Base-by-base conservation (phyloP, 2,888 invertebrate species). In the Microplitis manilae region DNA sequence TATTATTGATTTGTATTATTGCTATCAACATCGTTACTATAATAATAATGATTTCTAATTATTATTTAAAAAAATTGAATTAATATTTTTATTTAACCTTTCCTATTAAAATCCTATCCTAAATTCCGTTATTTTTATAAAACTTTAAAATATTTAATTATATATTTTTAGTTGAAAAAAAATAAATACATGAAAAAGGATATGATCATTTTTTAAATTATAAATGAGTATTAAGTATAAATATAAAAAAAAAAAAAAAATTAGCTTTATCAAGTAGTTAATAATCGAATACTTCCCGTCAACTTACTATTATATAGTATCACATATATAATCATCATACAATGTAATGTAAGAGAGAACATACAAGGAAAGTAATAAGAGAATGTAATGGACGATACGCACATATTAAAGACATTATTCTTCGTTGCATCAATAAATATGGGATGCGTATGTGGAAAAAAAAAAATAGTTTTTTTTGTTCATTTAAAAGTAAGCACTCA, bases 1-100 rank as follows among this genome's bases (percentile, higher is more conserved):
- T 79, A 80, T 82, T 79, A 84, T 83, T 80, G 77, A 83, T 83
- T 86, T 86, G 84, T 85, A 85, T 86, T 86, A 85, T 87, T 86
- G 83, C 83, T 86, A 86, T 86, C 84, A 84, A 82, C 86, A 87
- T 85, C 86, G 85, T 87, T 86, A 86, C 84, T 85, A 84, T 85
- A 86, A 87, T 87, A 86, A 86, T 86, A 83, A 82, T 82, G 71
- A 81, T 82, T 84, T 81, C 81, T 79, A 87, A 86, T 86, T 86
- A 87, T 87, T 87, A 88, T 88, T 86, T 86, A 38, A 70, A 69
- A 67, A 67, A 38, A 30, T 30, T 1, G 4, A 30, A 4, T 65
- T 68, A 68, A 40, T 20, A 13, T 61, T 41, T 62, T 17, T 30
- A 5, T 41, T 50, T 64, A 38, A 50, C 67, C 9, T 67, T 73